These are phyloP conservation scores for Takifugu flavidus DNA, from an alignment of 2,113 vertebrate genomes.

Conservation along the genomic window DNA sequence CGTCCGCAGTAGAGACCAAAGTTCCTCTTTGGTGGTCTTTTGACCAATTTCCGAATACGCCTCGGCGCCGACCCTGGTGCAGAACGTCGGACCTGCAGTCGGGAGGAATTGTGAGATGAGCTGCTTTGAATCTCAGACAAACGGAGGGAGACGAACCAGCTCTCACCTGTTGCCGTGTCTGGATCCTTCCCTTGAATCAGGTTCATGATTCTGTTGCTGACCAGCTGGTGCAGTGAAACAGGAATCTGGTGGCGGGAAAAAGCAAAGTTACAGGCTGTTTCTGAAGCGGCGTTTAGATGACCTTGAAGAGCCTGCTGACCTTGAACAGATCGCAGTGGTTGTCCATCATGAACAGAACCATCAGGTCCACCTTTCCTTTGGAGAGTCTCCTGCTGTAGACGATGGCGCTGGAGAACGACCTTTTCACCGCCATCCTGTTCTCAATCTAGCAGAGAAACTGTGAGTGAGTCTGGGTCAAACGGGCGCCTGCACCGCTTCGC, in stretches of 20 bases:
- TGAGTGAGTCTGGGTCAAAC: constrained; percentile 3
- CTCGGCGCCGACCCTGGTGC: constrained; percentile 76
- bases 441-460: constrained; percentile 77
- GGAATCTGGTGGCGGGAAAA: constrained; percentile 77
- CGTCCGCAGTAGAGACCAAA: constrained; percentile 80
- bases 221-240: constrained; percentile 87
- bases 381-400: constrained; percentile 86
- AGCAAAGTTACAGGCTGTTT: background rate
- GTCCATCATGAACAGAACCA: constrained; percentile 94
- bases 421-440: constrained; percentile 95
- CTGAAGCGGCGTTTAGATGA: background rate
- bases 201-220: constrained; percentile 85
- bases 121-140: background rate
- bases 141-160: background rate
- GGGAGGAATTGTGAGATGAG: constrained; percentile 8
- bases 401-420: constrained; percentile 88
- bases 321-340: constrained; percentile 92
- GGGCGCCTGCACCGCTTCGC: background rate
- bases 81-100: constrained; percentile 81
- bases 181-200: constrained; percentile 86
- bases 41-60: constrained; percentile 74
- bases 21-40: constrained; percentile 86
- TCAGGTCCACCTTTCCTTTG: constrained; percentile 93
- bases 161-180: constrained; percentile 79
- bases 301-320: constrained; percentile 68